Percentiles rank a stretch among this genome's conserved stretches.
Evolutionary conservation across 2,888 invertebrate species (phyloP).

Genomic region (Cecidostiba fungosa): DNA sequence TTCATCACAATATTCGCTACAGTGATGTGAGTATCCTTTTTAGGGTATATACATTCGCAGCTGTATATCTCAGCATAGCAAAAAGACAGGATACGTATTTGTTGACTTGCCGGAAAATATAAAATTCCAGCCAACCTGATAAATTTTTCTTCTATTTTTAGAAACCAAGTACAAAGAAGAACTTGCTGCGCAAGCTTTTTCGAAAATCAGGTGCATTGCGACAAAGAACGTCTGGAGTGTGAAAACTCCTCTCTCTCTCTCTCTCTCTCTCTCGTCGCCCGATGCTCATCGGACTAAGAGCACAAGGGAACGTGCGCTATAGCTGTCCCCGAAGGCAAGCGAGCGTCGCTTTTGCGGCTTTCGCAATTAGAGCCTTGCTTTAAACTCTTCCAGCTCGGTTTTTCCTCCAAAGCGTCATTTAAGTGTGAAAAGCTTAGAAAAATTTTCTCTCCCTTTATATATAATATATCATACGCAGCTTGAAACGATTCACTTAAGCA

Average conservation of each 20-base stretch:
- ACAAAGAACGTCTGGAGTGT: constrained; percentile 12
- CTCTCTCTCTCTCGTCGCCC: neutral
- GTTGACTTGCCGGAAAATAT: too few species aligned
- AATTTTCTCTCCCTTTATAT: neutral
- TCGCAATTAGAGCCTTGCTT: neutral
- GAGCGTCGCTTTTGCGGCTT: neutral
- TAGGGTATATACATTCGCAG: neutral
- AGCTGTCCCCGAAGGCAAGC: neutral
- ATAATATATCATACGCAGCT: too few species aligned
- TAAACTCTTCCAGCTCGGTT: constrained; percentile 2
- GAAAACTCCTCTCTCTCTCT: neutral
- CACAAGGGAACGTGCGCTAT: neutral
- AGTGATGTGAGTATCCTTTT: neutral
- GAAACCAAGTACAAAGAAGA: neutral
- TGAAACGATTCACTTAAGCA: too few species aligned
- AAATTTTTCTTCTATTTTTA: too few species aligned
- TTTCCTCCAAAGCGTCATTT: neutral
- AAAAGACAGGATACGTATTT: neutral
- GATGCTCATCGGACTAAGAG: constrained; percentile 24
- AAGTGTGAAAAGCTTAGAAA: neutral
- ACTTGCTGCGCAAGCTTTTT: neutral
- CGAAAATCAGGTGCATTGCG: neutral
- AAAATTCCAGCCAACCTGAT: too few species aligned
- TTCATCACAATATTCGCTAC: neutral
- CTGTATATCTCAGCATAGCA: neutral